A percentile compares a stretch with the other conserved stretches of the same genome.
Evolutionary conservation across 2,888 invertebrate species (phyloP).

Genomic region (Opisthograptis luteolata): DNA sequence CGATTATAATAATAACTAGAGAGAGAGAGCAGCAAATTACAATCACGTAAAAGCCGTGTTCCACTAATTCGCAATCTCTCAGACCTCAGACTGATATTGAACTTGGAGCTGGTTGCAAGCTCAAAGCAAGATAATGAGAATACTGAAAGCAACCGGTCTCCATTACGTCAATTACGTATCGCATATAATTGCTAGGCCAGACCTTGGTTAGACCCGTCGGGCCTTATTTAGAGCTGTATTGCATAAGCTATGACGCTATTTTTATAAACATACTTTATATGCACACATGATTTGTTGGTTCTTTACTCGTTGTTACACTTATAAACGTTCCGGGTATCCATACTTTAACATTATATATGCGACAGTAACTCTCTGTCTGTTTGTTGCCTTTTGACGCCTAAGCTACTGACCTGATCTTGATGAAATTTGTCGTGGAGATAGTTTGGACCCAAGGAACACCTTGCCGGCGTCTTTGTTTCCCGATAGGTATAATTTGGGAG

Average conservation of each 20-base stretch:
- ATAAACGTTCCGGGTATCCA: background rate
- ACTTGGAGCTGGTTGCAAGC: no score
- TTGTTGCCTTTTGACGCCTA: no score
- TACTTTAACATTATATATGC: no score
- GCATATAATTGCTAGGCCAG: constrained; percentile 55
- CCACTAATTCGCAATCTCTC: background rate
- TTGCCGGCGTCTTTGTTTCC: no score
- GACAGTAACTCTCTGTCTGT: no score
- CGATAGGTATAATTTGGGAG: no score
- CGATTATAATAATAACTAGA: constrained; percentile 8
- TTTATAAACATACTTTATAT: constrained; percentile 22
- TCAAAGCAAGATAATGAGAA: constrained; percentile 29
- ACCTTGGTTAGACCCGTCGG: constrained; percentile 36
- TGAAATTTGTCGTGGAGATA: no score
- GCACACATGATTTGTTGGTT: background rate
- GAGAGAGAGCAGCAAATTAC: constrained; percentile 16
- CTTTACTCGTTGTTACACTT: background rate
- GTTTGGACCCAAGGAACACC: no score
- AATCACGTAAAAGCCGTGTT: constrained; percentile 7
- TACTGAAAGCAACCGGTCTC: constrained; percentile 55
- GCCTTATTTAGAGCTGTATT: constrained; percentile 46
- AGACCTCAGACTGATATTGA: constrained; percentile 39
- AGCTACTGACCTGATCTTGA: no score
- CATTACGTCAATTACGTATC: constrained; percentile 68
- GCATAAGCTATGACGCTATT: constrained; percentile 42